Conservation (phyloP, 2,888 invertebrate genomes). For the Trachelus troglodyta region DNA sequence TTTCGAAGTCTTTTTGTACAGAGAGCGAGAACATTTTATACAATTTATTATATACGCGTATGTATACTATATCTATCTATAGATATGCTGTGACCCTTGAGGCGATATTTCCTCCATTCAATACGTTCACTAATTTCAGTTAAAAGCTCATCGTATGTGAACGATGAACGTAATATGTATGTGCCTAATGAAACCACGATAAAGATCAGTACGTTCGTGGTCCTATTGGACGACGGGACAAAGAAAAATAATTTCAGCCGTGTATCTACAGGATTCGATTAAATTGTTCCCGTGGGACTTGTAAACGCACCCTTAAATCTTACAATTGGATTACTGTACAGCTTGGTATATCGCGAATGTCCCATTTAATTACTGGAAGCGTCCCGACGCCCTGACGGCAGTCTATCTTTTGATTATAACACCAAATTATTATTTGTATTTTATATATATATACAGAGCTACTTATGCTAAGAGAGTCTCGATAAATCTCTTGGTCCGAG, state of each 20-base stretch:
- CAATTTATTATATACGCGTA: conserved; percentile 43
- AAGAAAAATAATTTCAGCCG: neutral
- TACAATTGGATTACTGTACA: conserved; percentile 32
- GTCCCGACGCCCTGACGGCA: conserved; percentile 22
- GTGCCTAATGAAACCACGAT: conserved; percentile 23
- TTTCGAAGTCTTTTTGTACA: conserved; percentile 53
- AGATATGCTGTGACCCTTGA: conserved; percentile 17
- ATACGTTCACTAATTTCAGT: neutral
- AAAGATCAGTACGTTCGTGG: conserved; percentile 48
- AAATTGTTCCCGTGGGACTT: conserved; percentile 9
- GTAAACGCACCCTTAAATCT: conserved; percentile 10
- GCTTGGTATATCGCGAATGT: neutral
- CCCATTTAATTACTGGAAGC: conserved; percentile 8
- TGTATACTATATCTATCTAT: conserved; percentile 10
- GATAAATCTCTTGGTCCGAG: no score
- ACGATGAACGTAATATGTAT: no score
- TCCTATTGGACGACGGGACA: conserved; percentile 5
- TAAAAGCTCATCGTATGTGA: neutral
- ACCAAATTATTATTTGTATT: conserved; percentile 11
- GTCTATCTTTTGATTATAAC: conserved; percentile 35
- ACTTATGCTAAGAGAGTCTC: conserved; percentile 14
- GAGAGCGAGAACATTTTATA: conserved; percentile 52
- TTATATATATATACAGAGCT: conserved; percentile 22
- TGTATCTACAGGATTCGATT: no score
- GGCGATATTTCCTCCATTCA: conserved; percentile 3